These are phyloP conservation scores for Agriopis leucophaearia DNA, from an alignment of 2,888 invertebrate species.

Conservation along the genomic window DNA sequence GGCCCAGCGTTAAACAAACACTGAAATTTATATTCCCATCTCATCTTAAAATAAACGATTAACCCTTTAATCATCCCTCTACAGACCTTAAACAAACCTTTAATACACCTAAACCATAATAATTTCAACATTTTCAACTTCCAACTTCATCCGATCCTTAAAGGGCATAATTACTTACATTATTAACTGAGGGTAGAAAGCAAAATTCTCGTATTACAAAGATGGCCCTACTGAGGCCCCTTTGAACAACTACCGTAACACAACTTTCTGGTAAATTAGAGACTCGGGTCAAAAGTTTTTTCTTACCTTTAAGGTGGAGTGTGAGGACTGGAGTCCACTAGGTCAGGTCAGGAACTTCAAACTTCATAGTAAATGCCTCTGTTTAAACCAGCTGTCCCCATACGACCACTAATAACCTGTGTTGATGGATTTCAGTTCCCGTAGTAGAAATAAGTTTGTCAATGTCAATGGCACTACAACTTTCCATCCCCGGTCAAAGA, in stretches of 20 bases:
- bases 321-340: slow-evolving; percentile 10
- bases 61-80: slow-evolving; percentile 31
- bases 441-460: not conserved
- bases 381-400: not conserved
- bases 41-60: slow-evolving; percentile 26
- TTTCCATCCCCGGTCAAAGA: too few relatives aligned
- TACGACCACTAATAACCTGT: not conserved
- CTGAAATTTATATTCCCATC: slow-evolving; percentile 23
- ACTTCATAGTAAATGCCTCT: not conserved
- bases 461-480: too few relatives aligned
- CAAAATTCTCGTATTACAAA: slow-evolving; percentile 47
- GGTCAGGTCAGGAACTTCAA: not conserved
- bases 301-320: slow-evolving; percentile 36
- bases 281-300: slow-evolving; percentile 42
- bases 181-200: slow-evolving; percentile 43
- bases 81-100: slow-evolving; percentile 22
- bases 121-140: slow-evolving; percentile 34
- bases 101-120: slow-evolving; percentile 28
- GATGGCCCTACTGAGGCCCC: slow-evolving; percentile 42
- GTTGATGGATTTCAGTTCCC: not conserved
- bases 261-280: slow-evolving; percentile 48
- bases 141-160: slow-evolving; percentile 41
- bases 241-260: slow-evolving; percentile 45
- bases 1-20: slow-evolving; percentile 23
- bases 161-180: slow-evolving; percentile 46